Evolutionary conservation across 2,888 invertebrate genomes (phyloP).

Genomic region (Julus scanicus): DNA sequence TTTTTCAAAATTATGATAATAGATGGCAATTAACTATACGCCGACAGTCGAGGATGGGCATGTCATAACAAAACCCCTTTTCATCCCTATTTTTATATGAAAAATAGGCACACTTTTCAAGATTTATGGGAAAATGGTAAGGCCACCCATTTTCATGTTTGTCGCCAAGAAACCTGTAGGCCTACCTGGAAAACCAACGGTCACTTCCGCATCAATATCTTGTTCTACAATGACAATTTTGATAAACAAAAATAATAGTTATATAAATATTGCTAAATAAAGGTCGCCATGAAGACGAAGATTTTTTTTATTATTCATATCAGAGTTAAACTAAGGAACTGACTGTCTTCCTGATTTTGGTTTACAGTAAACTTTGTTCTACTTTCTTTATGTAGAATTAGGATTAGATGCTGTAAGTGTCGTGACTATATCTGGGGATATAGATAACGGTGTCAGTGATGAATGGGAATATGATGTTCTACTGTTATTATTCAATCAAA

Average conservation of each 20-base stretch:
- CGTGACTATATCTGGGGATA: too few relatives aligned
- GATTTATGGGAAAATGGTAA: background rate
- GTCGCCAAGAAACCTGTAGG: background rate
- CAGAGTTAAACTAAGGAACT: background rate
- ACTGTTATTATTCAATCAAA: too few relatives aligned
- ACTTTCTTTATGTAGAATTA: too few relatives aligned
- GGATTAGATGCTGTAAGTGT: too few relatives aligned
- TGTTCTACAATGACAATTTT: background rate
- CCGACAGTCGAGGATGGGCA: background rate
- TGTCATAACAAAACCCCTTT: background rate
- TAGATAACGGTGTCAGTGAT: too few relatives aligned
- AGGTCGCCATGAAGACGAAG: background rate
- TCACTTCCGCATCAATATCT: conserved; percentile 29
- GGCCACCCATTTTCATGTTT: background rate
- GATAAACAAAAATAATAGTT: background rate
- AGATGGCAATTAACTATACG: background rate
- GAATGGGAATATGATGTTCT: too few relatives aligned
- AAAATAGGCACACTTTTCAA: background rate
- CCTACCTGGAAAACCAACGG: background rate
- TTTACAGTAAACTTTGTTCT: too few relatives aligned
- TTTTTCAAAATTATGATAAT: background rate
- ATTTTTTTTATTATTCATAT: background rate
- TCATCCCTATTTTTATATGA: background rate
- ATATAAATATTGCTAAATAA: background rate
- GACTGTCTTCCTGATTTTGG: too few relatives aligned